Base-by-base conservation (phyloP, 2,797 vertebrate species). In the Chaunax sp. region DNA sequence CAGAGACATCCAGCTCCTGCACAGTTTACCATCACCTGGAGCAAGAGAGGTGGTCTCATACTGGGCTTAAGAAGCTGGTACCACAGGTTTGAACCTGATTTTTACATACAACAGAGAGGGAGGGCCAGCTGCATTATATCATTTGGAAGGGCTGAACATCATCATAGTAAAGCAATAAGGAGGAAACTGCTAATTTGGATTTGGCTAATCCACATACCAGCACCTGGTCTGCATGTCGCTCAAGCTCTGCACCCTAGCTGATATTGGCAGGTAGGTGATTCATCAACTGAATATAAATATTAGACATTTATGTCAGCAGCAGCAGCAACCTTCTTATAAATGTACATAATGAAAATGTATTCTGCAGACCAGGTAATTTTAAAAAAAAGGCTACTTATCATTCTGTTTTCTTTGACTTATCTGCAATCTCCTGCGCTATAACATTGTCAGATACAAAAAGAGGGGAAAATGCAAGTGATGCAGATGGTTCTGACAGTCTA, bases 401-500 rank as follows among this genome's bases (percentile, higher is more conserved):
- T 51, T 65, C 28, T 12, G 15, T 59, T 66, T 50, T 58, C 74
- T 61, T 37, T 35, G 38, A 15, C 51, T 35, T 41, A 45, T 59
- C 19, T 64, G 55, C 76, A 77, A 64, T 73, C 76, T 64, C 56
- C 50, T 69, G 65, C 76, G 78, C 43, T 33, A n/a, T 53, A 33
- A 52, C n/a, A 37, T 72, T 75, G 83, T 81, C 80, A 77, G 70
- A 77, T 60, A 55, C 72, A 78, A 79, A 75, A 44, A 45, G 23
- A 56, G 63, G 6, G 18, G 61, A 72, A 66, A 62, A 67, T 69
- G 64, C 59, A 75, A 58, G 71, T 78, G 78, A 81, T 84, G 81
- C 75, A 81, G 83, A 83, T 87, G 80, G 69, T 77, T 84, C 72
- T 82, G 80, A 75, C 76, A 82, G 81, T 79, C 73, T 54, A 26